Conservation (phyloP, 2,113 vertebrate genomes). For the Drymodes brunneopygia region DNA sequence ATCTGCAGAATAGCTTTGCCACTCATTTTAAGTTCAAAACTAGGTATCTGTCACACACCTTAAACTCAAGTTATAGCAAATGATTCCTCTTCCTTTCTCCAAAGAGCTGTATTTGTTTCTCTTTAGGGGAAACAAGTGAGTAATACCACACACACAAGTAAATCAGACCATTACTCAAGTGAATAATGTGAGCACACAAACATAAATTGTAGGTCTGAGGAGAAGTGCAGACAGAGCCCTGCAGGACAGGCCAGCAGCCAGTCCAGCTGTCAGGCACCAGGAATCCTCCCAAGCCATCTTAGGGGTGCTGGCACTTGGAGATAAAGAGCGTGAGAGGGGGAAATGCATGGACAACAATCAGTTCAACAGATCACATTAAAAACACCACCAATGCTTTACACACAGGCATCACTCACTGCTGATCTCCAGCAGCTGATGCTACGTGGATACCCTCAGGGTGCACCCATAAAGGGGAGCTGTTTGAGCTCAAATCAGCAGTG, state of each 20-base stretch:
- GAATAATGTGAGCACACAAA: neutral
- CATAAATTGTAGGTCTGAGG: neutral
- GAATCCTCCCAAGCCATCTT: neutral
- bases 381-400: accelerated
- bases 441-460: neutral
- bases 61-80: neutral
- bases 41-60: neutral
- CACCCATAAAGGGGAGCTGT: neutral
- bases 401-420: accelerated
- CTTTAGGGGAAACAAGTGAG: neutral
- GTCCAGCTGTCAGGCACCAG: neutral
- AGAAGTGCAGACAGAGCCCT: neutral
- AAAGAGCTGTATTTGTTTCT: neutral
- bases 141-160: neutral
- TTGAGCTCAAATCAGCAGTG: neutral
- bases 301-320: neutral
- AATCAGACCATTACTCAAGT: neutral
- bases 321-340: neutral
- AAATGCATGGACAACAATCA: neutral
- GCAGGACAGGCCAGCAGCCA: neutral
- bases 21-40: neutral
- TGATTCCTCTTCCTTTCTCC: neutral
- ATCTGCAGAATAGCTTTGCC: conserved; percentile 1
- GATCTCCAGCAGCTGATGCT: neutral
- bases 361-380: neutral